Percentiles rank a stretch among this genome's conserved stretches.
These are phyloP conservation scores for Haemorhous mexicanus DNA, from an alignment of 2,113 vertebrate species.

Conservation along the genomic window DNA sequence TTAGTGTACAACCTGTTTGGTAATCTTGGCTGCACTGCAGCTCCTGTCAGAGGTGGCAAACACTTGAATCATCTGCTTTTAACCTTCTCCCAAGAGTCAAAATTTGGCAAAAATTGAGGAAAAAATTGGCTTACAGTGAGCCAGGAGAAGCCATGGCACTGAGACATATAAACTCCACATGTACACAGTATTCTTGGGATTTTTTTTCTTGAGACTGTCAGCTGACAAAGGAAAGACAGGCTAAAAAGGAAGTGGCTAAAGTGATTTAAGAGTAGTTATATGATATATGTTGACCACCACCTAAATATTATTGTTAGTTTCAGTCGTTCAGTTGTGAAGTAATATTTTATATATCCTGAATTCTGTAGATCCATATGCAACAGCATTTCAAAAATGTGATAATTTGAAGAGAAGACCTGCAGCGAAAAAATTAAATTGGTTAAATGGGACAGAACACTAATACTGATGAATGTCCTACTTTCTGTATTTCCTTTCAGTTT, in stretches of 20 bases:
- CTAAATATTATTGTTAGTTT: not conserved
- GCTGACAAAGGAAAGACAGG: not conserved
- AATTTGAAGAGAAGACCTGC: not conserved
- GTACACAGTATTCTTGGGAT: not conserved
- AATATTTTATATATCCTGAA: not conserved
- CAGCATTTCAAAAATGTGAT: not conserved
- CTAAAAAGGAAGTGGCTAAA: not conserved
- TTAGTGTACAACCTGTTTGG: not conserved
- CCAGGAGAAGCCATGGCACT: not conserved
- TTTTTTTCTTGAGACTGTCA: not conserved
- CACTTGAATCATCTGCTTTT: not conserved
- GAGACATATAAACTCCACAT: not conserved
- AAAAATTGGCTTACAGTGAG: not conserved
- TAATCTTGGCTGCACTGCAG: not conserved
- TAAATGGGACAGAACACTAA: not conserved
- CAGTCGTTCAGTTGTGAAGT: not conserved
- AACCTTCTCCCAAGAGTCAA: not conserved
- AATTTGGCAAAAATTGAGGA: not conserved
- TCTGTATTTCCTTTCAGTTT: slow-evolving; percentile 79
- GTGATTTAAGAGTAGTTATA: not conserved
- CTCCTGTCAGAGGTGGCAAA: not conserved
- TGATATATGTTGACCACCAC: not conserved
- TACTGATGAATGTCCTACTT: slow-evolving; percentile 8
- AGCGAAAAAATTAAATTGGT: slow-evolving; percentile 2
- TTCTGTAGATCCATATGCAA: not conserved